Conservation (phyloP, 2,888 invertebrate species). For the Sipha maydis region DNA sequence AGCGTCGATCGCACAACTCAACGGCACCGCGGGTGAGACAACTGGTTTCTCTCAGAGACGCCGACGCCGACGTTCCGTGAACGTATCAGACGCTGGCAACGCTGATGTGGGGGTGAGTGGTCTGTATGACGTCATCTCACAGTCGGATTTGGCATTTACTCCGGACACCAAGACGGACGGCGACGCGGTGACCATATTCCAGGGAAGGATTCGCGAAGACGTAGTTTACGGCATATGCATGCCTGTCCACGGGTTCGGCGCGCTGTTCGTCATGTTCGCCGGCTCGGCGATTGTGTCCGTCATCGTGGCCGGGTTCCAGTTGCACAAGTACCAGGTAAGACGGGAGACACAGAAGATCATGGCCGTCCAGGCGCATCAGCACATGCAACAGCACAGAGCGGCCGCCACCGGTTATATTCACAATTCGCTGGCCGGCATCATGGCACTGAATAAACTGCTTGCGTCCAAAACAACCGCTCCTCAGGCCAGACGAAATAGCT, state of each 20-base stretch:
- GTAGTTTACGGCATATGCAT: slow-evolving; percentile 90
- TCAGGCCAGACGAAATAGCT: slow-evolving; percentile 47
- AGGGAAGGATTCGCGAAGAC: slow-evolving; percentile 87
- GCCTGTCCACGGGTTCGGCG: slow-evolving; percentile 89
- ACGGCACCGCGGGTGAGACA: slow-evolving; percentile 66
- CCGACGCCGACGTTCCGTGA: slow-evolving; percentile 75
- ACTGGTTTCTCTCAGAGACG: slow-evolving; percentile 63
- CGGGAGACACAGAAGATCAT: slow-evolving; percentile 71
- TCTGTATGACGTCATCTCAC: slow-evolving; percentile 89
- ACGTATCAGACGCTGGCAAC: slow-evolving; percentile 78
- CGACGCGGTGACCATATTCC: slow-evolving; percentile 83
- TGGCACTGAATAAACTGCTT: slow-evolving; percentile 54
- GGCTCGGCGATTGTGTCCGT: slow-evolving; percentile 89
- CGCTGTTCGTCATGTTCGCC: slow-evolving; percentile 86
- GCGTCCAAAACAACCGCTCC: slow-evolving; percentile 38
- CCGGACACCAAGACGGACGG: slow-evolving; percentile 79
- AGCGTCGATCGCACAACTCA: neutral
- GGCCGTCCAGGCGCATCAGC: slow-evolving; percentile 65
- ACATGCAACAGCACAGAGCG: slow-evolving; percentile 66
- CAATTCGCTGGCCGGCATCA: slow-evolving; percentile 55
- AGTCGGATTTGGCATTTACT: slow-evolving; percentile 89
- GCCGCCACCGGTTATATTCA: slow-evolving; percentile 53
- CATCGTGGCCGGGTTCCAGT: slow-evolving; percentile 82
- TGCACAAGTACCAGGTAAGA: slow-evolving; percentile 82
- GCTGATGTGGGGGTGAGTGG: slow-evolving; percentile 91